These are phyloP conservation scores for Anastrepha ludens DNA, from an alignment of 1,140 invertebrate species.

Conservation along the genomic window DNA sequence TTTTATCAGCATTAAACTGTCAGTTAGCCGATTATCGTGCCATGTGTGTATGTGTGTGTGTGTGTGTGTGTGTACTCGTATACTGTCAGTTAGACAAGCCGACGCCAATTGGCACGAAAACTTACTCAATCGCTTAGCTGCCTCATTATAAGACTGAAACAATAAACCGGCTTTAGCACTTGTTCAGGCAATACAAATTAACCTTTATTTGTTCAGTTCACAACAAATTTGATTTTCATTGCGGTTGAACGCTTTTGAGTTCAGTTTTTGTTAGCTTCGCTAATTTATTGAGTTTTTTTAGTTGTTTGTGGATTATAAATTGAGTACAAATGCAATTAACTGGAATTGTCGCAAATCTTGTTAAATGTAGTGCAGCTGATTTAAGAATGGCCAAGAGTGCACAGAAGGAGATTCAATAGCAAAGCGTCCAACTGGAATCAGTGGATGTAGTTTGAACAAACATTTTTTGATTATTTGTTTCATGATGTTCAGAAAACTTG, in stretches of 20 bases:
- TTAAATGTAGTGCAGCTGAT: neutral
- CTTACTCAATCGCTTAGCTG: neutral
- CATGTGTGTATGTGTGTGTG: neutral
- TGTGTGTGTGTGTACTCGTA: neutral
- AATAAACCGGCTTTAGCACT: neutral
- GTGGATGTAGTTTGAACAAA: too few species aligned
- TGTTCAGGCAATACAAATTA: neutral
- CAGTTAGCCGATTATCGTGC: neutral
- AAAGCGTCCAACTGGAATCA: too few species aligned
- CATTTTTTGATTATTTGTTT: too few species aligned
- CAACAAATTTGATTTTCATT: neutral
- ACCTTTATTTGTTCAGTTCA: neutral
- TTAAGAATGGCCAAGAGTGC: too few species aligned
- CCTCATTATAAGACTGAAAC: neutral
- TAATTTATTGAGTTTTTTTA: neutral
- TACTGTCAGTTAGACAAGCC: neutral
- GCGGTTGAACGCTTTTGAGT: neutral
- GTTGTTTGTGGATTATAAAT: neutral
- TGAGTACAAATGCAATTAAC: neutral
- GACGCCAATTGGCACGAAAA: constrained; percentile 29
- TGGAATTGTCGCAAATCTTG: neutral
- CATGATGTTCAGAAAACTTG: too few species aligned
- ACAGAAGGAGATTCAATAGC: too few species aligned
- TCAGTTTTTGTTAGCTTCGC: neutral
- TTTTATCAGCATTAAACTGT: constrained; percentile 36